Evolutionary conservation across 2,797 vertebrate species (phyloP), one percentile per base, ranked within the genome.

Genomic region (Cheirogaleus major): DNA sequence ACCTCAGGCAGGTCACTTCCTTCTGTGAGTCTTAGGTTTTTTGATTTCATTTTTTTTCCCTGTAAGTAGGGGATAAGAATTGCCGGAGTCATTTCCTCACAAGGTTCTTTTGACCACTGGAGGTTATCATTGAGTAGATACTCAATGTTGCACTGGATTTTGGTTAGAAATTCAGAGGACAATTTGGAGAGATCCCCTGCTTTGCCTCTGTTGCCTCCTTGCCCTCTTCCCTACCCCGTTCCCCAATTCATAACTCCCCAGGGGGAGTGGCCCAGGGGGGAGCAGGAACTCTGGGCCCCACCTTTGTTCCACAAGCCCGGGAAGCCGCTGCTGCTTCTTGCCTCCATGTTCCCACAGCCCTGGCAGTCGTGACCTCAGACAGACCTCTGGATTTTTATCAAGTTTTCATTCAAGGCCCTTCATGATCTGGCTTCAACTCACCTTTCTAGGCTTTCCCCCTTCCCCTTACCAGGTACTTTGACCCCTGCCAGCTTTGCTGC

Each of bases 161-260:
- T n/a, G 48, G 5, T 78, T 78, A 20, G 89, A 52, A 70, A 83
- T 55, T 22, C 41, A 41, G 73, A 65, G 63, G 30, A 25, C 23
- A 57, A 61, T 95, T 97, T 96, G 79, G 0, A 89, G 93, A 96
- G 96, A 99, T 99, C 99, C 99, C 99, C 99, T 99, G 99, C 98
- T 99, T 99, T 99, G 98, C 98, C 97, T 99, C 99, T 99, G 99
- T 97, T 85, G 67, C 92, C 90, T 96, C 76, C 91, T 38, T 93
- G 73, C 81, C 95, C 88, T 3, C 0, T 83, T 55, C 94, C 92
- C 93, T 23, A 6, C 63, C 65, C 95, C 12, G 0, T 0, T 2
- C 27, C 93, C 61, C 87, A 87, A 13, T 45, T 30, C 5, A 48
- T 12, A 23, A 20, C 50, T 23, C 17, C 45, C 45, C 6, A 23